Base-by-base conservation (phyloP, 2,797 vertebrate species). In the Alcedo quadribrachys region DNA sequence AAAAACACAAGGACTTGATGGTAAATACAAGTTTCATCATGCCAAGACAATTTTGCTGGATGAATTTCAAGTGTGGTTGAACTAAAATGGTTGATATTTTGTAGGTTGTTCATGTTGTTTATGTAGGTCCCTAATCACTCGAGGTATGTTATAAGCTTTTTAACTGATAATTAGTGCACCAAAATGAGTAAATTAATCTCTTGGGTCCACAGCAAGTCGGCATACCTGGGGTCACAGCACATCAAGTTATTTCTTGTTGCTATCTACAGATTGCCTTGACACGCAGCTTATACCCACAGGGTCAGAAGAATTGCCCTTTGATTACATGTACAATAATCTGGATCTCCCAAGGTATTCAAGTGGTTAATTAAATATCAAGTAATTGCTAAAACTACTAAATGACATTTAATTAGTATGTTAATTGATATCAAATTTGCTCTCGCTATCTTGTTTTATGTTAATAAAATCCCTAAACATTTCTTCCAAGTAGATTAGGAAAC, bases 371-470 rank as follows among this genome's bases (percentile, higher is more conserved):
- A 97, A 97, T 97, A 96, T 96, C 91, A 97, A 97, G 89, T 97
- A 96, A 97, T 97, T 97, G 94, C 94, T 93, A 96, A 97, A 96
- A 96, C 95, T 95, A 94, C 94, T 95, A 97, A 97, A 85, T 97
- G 96, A 97, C 96, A 96, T 97, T 97, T 97, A 97, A 97, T 97
- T 97, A 96, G 94, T 93, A 97, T 95, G 97, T 95, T 96, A 97
- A 97, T 97, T 97, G 93, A 96, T 97, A 96, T 96, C 89, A 97
- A 95, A 96, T 96, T 97, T 96, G 93, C 91, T 94, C 83, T 82
- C 80, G 42, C 96, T 97, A 97, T 96, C 94, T 97, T 97, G 95
- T 96, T 97, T 96, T 94, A 96, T 96, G 94, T 96, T 97, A 97
- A 97, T 97, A 97, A 96, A 96, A 96, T 96, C 94, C 93, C 89